Evolutionary conservation across 2,888 invertebrate genomes (phyloP).

Genomic region (Mythimna impura): DNA sequence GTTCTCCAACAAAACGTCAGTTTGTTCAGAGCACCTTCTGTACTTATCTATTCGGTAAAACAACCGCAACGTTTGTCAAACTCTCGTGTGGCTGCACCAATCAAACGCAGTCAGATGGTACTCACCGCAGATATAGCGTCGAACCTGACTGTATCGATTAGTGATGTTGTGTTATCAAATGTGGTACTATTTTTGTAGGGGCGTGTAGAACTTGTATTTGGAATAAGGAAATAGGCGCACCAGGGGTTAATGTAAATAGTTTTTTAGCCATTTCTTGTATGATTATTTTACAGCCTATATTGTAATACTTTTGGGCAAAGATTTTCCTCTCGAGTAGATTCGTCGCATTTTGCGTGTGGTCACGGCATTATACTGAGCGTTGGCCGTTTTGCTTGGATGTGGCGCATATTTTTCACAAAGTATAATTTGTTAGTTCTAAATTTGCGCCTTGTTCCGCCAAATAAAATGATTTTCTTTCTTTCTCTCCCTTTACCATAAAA

Average conservation of each 20-base stretch:
- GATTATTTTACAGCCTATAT: not conserved
- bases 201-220: not conserved
- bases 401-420: too few relatives aligned
- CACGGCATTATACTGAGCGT: too few relatives aligned
- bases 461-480: too few relatives aligned
- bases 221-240: too few relatives aligned
- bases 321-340: not conserved
- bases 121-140: conserved; percentile 35
- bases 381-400: too few relatives aligned
- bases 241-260: not conserved
- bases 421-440: too few relatives aligned
- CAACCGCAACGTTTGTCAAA: conserved; percentile 40
- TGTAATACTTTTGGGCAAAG: not conserved
- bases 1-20: too few relatives aligned
- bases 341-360: too few relatives aligned
- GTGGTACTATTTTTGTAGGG: not conserved
- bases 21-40: not conserved
- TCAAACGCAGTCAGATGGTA: conserved; percentile 47
- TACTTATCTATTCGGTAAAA: not conserved
- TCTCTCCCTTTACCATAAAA: not conserved
- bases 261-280: not conserved
- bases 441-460: too few relatives aligned
- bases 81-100: conserved; percentile 38
- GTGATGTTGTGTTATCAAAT: conserved; percentile 1
- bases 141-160: conserved; percentile 32